Evolutionary conservation across 2,113 vertebrate genomes (phyloP), one percentile per base, ranked within the genome.

Genomic region (Melanocharis versteri): DNA sequence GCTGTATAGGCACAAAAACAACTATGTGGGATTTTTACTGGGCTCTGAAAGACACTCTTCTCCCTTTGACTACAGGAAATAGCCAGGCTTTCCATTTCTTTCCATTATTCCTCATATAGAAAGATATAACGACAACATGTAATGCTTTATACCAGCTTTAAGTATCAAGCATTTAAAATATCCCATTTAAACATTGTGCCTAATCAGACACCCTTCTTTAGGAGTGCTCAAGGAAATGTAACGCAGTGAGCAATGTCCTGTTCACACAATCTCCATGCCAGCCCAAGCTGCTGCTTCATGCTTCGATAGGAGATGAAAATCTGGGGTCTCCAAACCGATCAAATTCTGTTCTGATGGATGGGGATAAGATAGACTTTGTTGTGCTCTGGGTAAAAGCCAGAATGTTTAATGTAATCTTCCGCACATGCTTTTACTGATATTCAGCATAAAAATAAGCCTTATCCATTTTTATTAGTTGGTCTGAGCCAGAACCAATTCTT

Each of bases 371-470:
- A 94, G 96, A 97, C 92, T 97, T 93, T 79, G 90, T 35, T 94
- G 95, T 94, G 95, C 92, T 96, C 94, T 96, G 93, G 94, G 89
- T 88, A 95, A 93, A 95, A 97, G 90, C 94, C 95, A 95, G 93
- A 97, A 97, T 96, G 92, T 95, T 97, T 97, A 97, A 97, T 96
- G 96, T 94, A 97, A 97, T 97, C 94, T 97, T 95, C 95, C 95
- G 95, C 97, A 97, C 96, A 97, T 95, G 97, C 97, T 98, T 97
- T 94, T 80, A 82, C 96, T 94, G 94, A 96, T 96, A 97, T 92
- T 97, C 96, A 97, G 97, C 95, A 97, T 96, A 97, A 98, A 98
- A 97, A 97, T 94, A 97, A 97, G 96, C 87, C 92, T 97, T 97
- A 96, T 95, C 94, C 82, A 91, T 96, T 97, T 96, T 97, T 91